A percentile compares a stretch with the other conserved stretches of the same genome.
These are phyloP conservation scores for Verasper variegatus DNA, from an alignment of 2,113 vertebrate species.

Conservation along the genomic window DNA sequence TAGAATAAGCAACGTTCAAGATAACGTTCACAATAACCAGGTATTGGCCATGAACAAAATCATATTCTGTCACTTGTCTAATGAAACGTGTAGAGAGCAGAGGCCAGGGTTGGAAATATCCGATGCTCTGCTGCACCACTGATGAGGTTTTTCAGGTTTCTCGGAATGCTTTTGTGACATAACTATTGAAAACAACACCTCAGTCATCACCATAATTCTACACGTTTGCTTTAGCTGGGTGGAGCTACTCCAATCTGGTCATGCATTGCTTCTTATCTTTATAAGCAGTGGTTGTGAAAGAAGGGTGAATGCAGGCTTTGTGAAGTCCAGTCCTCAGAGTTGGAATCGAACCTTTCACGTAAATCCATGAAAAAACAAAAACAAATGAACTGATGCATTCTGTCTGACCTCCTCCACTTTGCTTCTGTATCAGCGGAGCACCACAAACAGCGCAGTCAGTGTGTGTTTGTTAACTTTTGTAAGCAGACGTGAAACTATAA, in stretches of 20 bases:
- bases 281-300: conserved; percentile 19
- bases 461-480: background rate
- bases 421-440: background rate
- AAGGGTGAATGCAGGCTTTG: conserved; percentile 26
- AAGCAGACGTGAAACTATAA: no score
- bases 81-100: no score
- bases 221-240: conserved; percentile 34
- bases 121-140: background rate
- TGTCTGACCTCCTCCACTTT: background rate
- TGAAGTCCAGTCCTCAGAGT: conserved; percentile 1
- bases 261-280: conserved; percentile 56
- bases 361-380: background rate
- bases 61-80: no score
- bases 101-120: no score
- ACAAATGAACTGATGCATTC: background rate
- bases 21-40: no score
- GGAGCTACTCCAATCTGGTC: conserved; percentile 53
- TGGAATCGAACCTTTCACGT: no score
- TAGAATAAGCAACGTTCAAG: no score
- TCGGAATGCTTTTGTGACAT: conserved; percentile 51
- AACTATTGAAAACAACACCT: conserved; percentile 40
- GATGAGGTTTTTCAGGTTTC: conserved; percentile 54
- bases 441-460: background rate
- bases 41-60: no score
- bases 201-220: conserved; percentile 12